These are phyloP conservation scores for Ciconia stormi DNA, from an alignment of 2,113 vertebrate genomes.

Conservation along the genomic window DNA sequence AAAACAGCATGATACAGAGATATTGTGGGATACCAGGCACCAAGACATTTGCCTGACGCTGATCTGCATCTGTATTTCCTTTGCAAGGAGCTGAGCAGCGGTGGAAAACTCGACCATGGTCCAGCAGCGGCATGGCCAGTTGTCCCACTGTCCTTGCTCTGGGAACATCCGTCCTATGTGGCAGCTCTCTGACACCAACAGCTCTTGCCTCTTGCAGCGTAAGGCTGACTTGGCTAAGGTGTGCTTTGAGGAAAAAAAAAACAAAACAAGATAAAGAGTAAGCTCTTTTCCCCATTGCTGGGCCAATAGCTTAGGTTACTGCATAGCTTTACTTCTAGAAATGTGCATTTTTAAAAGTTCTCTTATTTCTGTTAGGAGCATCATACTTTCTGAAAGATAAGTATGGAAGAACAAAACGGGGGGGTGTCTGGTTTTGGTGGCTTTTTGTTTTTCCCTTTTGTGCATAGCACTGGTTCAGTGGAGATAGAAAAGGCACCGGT, in stretches of 20 bases:
- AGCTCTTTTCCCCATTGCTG: background rate
- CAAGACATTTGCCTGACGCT: background rate
- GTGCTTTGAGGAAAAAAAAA: background rate
- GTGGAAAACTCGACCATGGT: background rate
- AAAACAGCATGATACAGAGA: background rate
- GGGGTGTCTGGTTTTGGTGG: background rate
- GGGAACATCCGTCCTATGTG: rapidly evolving
- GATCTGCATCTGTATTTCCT: background rate
- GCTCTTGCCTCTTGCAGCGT: background rate
- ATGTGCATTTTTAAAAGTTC: background rate
- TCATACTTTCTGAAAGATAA: background rate
- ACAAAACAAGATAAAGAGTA: background rate
- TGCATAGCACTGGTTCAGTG: rapidly evolving
- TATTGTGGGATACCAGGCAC: background rate
- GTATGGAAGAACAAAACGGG: background rate
- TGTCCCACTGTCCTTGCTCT: background rate
- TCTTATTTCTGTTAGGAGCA: background rate
- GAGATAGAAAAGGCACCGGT: background rate
- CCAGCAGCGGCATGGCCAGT: background rate
- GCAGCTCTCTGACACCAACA: background rate
- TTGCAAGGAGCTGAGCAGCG: background rate
- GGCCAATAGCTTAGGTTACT: background rate
- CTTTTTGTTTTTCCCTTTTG: background rate
- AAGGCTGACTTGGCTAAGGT: background rate
- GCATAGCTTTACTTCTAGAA: background rate